Conservation (phyloP, 2,113 vertebrate genomes). For the Aythya baeri region DNA sequence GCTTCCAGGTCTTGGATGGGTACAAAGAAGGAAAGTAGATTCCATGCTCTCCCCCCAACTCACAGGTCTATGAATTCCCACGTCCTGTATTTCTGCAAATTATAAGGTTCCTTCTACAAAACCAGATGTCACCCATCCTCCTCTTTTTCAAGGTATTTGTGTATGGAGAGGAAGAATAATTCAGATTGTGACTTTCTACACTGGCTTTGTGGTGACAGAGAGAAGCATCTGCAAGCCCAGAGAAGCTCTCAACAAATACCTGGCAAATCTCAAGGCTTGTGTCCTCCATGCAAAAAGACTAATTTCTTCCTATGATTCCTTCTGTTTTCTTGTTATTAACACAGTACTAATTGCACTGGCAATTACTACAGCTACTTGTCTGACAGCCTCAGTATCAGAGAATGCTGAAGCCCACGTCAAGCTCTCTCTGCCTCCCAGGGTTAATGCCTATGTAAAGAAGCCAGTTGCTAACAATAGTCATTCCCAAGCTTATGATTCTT, state of each 20-base stretch:
- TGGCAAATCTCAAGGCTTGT: background rate
- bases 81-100: background rate
- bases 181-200: background rate
- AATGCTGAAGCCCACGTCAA: background rate
- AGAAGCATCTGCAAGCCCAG: background rate
- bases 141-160: background rate
- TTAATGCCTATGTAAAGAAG: background rate
- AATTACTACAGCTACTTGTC: background rate
- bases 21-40: background rate
- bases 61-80: background rate
- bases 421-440: background rate
- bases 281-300: background rate
- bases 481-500: background rate
- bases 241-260: background rate
- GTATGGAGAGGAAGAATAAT: background rate
- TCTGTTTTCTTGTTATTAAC: background rate
- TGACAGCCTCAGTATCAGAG: background rate
- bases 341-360: background rate
- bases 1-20: background rate
- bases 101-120: background rate
- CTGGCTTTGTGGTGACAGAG: background rate
- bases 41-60: background rate
- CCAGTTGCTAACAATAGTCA: accelerated
- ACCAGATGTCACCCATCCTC: background rate
- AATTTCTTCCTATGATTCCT: background rate